Percentiles rank a stretch among this genome's conserved stretches.
Conservation (phyloP, 2,888 invertebrate species). For the Thalpophila matura region DNA sequence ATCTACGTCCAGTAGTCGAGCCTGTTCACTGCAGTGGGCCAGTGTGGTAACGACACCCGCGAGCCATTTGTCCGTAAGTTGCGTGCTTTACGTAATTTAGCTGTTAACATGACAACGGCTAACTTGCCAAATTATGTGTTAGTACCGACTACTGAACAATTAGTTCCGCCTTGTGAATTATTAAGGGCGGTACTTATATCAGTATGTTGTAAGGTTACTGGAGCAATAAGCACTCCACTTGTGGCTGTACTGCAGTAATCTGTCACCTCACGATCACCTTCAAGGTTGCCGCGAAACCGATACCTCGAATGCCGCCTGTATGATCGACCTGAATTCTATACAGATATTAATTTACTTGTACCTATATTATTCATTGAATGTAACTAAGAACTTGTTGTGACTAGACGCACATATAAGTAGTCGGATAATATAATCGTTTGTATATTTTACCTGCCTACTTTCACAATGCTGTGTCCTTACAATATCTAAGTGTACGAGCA, state of each 20-base stretch:
- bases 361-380: slow-evolving; percentile 68
- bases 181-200: slow-evolving; percentile 78
- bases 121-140: slow-evolving; percentile 74
- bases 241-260: slow-evolving; percentile 69
- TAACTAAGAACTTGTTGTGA: slow-evolving; percentile 59
- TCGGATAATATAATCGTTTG: slow-evolving; percentile 67
- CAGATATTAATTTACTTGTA: slow-evolving; percentile 67
- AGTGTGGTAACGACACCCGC: slow-evolving; percentile 75
- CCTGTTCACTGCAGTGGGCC: slow-evolving; percentile 73
- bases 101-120: slow-evolving; percentile 79
- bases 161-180: slow-evolving; percentile 84
- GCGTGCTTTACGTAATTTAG: slow-evolving; percentile 82
- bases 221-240: slow-evolving; percentile 63
- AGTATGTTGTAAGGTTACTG: slow-evolving; percentile 74
- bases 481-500: slow-evolving; percentile 42
- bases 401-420: slow-evolving; percentile 32
- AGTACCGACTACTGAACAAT: slow-evolving; percentile 75
- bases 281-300: slow-evolving; percentile 84
- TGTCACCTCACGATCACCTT: slow-evolving; percentile 77
- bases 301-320: slow-evolving; percentile 75
- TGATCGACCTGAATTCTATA: slow-evolving; percentile 76
- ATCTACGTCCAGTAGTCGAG: slow-evolving; percentile 65
- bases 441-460: slow-evolving; percentile 65
- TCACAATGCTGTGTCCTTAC: slow-evolving; percentile 72
- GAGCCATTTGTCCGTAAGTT: slow-evolving; percentile 73